phyloP scores from a whole-genome alignment of 2,888 invertebrate genomes.

The Sphinx pinastri region DNA sequence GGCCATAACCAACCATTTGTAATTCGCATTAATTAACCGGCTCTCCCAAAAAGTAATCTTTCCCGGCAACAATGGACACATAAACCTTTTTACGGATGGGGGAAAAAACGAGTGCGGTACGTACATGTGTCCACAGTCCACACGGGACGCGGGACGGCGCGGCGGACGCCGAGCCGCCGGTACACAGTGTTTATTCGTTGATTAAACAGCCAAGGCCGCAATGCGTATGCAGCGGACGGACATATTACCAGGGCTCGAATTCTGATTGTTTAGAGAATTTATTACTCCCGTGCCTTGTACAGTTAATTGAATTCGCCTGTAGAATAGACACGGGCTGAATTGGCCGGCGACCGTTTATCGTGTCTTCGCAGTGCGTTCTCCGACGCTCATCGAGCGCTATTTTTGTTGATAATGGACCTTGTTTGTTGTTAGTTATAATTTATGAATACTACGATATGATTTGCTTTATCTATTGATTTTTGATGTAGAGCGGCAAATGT shows the following conservation, averaged over 20 bases:
- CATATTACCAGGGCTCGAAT: slow-evolving; percentile 83
- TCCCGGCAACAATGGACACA: slow-evolving; percentile 63
- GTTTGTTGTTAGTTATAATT: slow-evolving; percentile 42
- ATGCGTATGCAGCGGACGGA: slow-evolving; percentile 81
- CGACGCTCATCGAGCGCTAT: slow-evolving; percentile 49
- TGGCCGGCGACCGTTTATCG: slow-evolving; percentile 72
- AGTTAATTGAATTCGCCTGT: slow-evolving; percentile 83
- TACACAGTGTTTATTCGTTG: slow-evolving; percentile 78
- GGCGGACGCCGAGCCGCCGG: slow-evolving; percentile 41
- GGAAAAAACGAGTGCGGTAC: slow-evolving; percentile 55
- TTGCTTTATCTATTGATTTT: slow-evolving; percentile 21
- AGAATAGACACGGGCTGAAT: slow-evolving; percentile 78
- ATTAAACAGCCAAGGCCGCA: slow-evolving; percentile 81
- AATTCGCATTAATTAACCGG: slow-evolving; percentile 67
- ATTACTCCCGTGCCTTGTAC: slow-evolving; percentile 82
- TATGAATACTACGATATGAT: slow-evolving; percentile 33
- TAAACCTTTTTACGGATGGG: slow-evolving; percentile 65
- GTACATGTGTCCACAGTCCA: slow-evolving; percentile 63
- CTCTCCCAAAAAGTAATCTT: slow-evolving; percentile 68
- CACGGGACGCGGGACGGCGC: slow-evolving; percentile 45
- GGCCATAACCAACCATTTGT: slow-evolving; percentile 53
- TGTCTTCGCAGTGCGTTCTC: slow-evolving; percentile 70
- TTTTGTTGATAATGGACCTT: slow-evolving; percentile 59
- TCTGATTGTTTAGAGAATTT: slow-evolving; percentile 84
- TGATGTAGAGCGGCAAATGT: slow-evolving; percentile 8